phyloP scores from a whole-genome alignment of 2,113 vertebrate species.

The Cyphomyrus discorhynchus region DNA sequence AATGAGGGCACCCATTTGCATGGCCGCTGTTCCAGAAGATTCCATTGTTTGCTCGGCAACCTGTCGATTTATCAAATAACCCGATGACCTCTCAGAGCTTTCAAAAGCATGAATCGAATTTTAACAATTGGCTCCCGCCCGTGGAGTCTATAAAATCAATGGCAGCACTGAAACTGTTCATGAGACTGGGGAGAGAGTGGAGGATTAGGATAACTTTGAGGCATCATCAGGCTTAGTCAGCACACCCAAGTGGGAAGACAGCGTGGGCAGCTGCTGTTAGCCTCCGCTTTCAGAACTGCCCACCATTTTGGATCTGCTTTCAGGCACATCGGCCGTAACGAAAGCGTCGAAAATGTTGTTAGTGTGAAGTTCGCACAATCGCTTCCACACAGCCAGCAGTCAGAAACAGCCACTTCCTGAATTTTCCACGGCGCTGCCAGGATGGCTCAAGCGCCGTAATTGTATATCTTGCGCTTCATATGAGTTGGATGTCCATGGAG shows the following conservation, averaged over 20 bases:
- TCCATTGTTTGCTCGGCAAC: neutral
- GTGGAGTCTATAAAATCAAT: neutral
- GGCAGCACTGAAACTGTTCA: neutral
- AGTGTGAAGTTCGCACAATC: constrained; percentile 7
- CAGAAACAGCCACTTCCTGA: neutral
- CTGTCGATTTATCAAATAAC: neutral
- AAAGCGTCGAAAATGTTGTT: neutral
- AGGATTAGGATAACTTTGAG: neutral
- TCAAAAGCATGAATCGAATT: neutral
- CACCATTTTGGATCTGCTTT: neutral
- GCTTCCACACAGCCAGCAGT: neutral
- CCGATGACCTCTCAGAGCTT: neutral
- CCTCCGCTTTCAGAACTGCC: neutral
- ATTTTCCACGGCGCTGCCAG: neutral
- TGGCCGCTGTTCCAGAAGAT: neutral
- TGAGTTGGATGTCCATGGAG: neutral
- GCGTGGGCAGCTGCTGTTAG: neutral
- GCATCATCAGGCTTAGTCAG: neutral
- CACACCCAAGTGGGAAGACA: neutral
- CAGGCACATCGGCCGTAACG: neutral
- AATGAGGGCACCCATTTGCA: neutral
- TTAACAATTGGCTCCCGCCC: neutral
- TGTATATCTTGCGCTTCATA: neutral
- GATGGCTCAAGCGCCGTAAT: neutral
- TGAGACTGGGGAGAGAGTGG: neutral